These are phyloP conservation scores for Drosophila equinoxialis DNA, from an alignment of 1,140 invertebrate genomes.

Conservation along the genomic window DNA sequence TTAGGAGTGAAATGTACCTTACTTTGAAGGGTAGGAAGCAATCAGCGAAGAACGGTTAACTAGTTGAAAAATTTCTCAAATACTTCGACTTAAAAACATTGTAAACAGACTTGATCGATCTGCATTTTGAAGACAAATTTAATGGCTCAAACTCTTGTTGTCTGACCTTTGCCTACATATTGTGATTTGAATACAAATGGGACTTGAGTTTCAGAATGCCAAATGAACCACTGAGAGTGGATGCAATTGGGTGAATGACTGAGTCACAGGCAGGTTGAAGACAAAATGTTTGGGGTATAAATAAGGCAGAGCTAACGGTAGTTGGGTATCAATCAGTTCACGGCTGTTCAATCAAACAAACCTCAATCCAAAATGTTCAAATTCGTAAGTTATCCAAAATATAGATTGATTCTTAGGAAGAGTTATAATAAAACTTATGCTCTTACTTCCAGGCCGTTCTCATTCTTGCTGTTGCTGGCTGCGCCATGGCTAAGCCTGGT, in stretches of 20 bases:
- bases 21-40: too few relatives aligned
- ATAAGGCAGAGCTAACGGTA: constrained; percentile 12
- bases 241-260: constrained; percentile 6
- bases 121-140: not conserved
- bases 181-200: constrained; percentile 5
- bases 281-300: constrained; percentile 28
- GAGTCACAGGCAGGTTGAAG: constrained; percentile 31
- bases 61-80: not conserved
- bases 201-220: not conserved
- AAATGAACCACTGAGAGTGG: constrained; percentile 3
- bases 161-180: constrained; percentile 10
- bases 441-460: constrained; percentile 57
- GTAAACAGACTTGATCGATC: constrained; percentile 1
- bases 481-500: constrained; percentile 71
- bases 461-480: constrained; percentile 74
- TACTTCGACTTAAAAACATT: not conserved
- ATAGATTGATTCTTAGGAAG: not conserved
- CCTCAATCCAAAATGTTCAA: constrained; percentile 62
- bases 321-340: constrained; percentile 35
- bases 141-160: not conserved
- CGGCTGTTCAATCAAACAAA: constrained; percentile 34
- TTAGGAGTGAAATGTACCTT: too few relatives aligned
- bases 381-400: constrained; percentile 44
- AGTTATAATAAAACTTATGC: not conserved
- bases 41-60: too few relatives aligned